Conservation (phyloP, 92 coral and sea anemone species). For the Parazoanthus darwini region DNA sequence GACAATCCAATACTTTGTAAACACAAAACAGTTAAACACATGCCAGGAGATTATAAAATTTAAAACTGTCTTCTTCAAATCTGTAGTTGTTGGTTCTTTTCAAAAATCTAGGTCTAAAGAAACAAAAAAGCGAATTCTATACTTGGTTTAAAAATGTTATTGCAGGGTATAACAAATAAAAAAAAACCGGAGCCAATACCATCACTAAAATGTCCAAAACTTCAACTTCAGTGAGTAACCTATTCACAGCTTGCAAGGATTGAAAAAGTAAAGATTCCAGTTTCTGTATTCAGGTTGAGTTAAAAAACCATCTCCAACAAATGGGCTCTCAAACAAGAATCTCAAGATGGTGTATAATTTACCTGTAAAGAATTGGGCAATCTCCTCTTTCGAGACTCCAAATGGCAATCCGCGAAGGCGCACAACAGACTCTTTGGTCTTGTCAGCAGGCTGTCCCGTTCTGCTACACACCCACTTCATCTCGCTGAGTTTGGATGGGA, state of each 20-base stretch:
- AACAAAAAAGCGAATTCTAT: no score
- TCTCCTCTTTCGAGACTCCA: slow-evolving; percentile 94
- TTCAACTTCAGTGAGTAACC: no score
- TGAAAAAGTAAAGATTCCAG: no score
- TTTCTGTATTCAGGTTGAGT: neutral
- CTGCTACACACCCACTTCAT: slow-evolving; percentile 96
- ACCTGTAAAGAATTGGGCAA: slow-evolving; percentile 97
- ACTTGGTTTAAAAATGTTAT: no score
- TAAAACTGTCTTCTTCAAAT: no score
- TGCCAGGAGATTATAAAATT: no score
- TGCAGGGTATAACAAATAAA: no score
- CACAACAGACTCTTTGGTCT: slow-evolving; percentile 80
- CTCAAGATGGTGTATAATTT: slow-evolving; percentile 10
- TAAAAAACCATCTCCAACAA: neutral
- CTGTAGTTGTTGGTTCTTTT: no score
- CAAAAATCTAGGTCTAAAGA: no score
- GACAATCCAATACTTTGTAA: neutral
- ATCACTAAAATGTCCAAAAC: no score
- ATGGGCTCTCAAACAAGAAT: neutral
- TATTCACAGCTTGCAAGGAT: no score
- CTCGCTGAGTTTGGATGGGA: slow-evolving; percentile 85
- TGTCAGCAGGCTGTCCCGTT: slow-evolving; percentile 81
- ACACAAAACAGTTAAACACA: neutral
- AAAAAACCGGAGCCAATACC: no score
- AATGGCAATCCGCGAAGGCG: slow-evolving; percentile 94